Evolutionary conservation across 2,888 invertebrate genomes (phyloP).

Genomic region (Dasysyrphus albostriatus): DNA sequence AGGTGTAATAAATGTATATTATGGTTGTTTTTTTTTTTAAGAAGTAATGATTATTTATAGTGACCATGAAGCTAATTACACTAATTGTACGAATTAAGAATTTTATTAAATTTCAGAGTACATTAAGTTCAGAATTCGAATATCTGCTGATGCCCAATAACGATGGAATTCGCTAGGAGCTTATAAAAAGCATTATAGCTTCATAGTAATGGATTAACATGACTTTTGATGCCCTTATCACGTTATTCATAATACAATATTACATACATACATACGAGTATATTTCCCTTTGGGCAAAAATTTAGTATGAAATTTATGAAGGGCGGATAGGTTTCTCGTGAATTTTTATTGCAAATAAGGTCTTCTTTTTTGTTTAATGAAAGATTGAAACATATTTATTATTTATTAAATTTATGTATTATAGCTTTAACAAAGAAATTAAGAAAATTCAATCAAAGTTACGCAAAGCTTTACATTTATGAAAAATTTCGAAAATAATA

Average conservation of each 20-base stretch:
- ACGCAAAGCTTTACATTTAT: no score
- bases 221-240: neutral
- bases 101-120: no score
- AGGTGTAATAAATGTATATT: conserved; percentile 7
- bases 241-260: no score
- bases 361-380: no score
- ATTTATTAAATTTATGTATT: no score
- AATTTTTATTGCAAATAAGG: neutral
- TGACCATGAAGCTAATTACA: neutral
- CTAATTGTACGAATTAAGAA: neutral
- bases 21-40: neutral
- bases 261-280: no score
- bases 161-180: neutral
- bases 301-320: neutral
- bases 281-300: no score
- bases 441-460: no score
- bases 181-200: conserved; percentile 1
- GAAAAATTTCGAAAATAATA: no score
- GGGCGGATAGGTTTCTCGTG: neutral
- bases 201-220: neutral
- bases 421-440: no score
- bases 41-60: neutral
- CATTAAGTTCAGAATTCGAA: no score
- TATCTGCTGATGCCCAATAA: neutral
- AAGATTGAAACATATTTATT: no score